Evolutionary conservation across 2,888 invertebrate genomes (phyloP).

Genomic region (Xestia sexstrigata): DNA sequence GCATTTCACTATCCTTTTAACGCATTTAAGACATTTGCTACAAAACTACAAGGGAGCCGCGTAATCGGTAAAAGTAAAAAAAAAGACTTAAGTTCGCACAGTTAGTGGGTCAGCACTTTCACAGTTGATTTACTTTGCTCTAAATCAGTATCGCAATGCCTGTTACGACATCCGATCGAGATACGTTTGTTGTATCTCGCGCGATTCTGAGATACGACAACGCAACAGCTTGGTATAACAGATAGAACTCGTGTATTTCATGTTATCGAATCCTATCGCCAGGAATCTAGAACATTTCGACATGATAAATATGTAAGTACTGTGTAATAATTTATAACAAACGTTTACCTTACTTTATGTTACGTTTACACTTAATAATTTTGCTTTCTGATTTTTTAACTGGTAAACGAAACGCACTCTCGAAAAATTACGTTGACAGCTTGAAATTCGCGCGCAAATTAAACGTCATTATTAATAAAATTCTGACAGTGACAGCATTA

Average conservation of each 20-base stretch:
- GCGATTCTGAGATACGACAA: conserved; percentile 56
- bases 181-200: conserved; percentile 71
- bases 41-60: conserved; percentile 38
- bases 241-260: conserved; percentile 43
- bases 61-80: conserved; percentile 41
- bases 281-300: conserved; percentile 65
- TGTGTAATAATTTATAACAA: conserved; percentile 22
- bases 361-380: neutral
- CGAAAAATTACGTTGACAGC: neutral
- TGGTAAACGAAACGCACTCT: neutral
- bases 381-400: neutral
- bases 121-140: conserved; percentile 74
- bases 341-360: conserved; percentile 1
- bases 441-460: conserved; percentile 10
- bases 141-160: conserved; percentile 71
- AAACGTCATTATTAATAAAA: conserved; percentile 4
- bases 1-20: conserved; percentile 42
- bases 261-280: conserved; percentile 56
- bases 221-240: conserved; percentile 49
- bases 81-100: conserved; percentile 49
- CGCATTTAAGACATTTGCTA: conserved; percentile 18
- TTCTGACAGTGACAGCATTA: neutral
- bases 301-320: conserved; percentile 35
- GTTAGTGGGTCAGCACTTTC: conserved; percentile 72
- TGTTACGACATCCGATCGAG: conserved; percentile 74